Conservation (phyloP, 2,888 invertebrate genomes). For the Mantis religiosa region DNA sequence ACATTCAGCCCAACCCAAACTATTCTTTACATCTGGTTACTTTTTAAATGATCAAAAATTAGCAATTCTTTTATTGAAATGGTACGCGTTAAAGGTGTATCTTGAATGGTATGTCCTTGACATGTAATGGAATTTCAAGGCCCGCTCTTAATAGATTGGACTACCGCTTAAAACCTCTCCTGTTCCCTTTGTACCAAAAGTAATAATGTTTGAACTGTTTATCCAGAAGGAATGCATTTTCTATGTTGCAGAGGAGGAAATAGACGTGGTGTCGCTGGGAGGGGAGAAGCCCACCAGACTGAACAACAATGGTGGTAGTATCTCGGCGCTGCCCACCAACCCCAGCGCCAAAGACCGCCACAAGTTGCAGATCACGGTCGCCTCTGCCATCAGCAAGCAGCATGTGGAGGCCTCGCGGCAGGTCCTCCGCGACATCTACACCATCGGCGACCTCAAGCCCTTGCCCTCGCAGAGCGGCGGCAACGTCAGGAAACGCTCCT, state of each 20-base stretch:
- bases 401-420: slow-evolving; percentile 23
- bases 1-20: too few species aligned
- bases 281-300: slow-evolving; percentile 38
- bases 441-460: neutral
- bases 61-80: too few species aligned
- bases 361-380: slow-evolving; percentile 48
- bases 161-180: too few species aligned
- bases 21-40: too few species aligned
- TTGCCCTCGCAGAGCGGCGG: neutral
- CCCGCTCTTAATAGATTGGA: too few species aligned
- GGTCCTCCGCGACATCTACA: slow-evolving; percentile 24
- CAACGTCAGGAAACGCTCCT: slow-evolving; percentile 3
- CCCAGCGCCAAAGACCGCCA: slow-evolving; percentile 66
- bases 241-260: slow-evolving; percentile 66
- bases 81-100: too few species aligned
- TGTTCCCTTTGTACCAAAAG: too few species aligned
- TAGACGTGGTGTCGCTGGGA: slow-evolving; percentile 74
- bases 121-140: too few species aligned
- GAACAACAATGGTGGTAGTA: slow-evolving; percentile 35
- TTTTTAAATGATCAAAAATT: too few species aligned
- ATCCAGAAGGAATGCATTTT: neutral
- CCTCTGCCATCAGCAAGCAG: slow-evolving; percentile 14
- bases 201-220: neutral
- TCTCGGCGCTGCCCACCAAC: slow-evolving; percentile 55
- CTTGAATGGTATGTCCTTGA: too few species aligned